Evolutionary conservation across 2,113 vertebrate species (phyloP), one percentile per base, ranked within the genome.

Genomic region (Girardinichthys multiradiatus): DNA sequence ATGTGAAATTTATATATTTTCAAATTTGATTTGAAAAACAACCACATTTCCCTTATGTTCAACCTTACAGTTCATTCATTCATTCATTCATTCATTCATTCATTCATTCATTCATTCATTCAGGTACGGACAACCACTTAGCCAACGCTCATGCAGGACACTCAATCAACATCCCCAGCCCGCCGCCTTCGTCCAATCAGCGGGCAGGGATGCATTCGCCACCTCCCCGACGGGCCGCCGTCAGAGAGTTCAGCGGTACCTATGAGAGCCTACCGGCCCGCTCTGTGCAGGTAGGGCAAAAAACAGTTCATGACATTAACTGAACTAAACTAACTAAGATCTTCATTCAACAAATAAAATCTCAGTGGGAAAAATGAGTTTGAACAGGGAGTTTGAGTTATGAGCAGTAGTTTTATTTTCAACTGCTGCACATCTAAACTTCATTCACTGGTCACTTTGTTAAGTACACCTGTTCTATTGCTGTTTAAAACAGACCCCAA

Each of bases 171-270:
- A 92, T 95, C 93, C 91, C 95, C 72, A 77, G 92, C 83, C 72
- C 93, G 63, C 68, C 85, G 0, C 62, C 62, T 21, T 85, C 89
- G 7, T 77, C 92, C 81, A 90, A 78, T 86, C 93, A 93, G 78
- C 88, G 95, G 70, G 96, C 96, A 1, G 96, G 96, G 77, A 97
- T 97, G 96, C 95, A 97, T 86, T 97, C 96, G 1, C 96, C 96
- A 0, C 96, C 96, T 1, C 96, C 96, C 1, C 92, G 96, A 7
- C 93, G 95, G 1, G 95, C 94, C 1, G 86, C 94, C 42, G 89
- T 93, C 66, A 87, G 92, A 74, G 94, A 96, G 74, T 95, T 95
- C 84, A 95, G 92, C 2, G 96, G 96, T 76, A 97, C 96, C 48
- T 97, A 96, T 31, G 95, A 96, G 90, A 97, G 96, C 85, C 95